Conservation (phyloP, 2,888 invertebrate species). For the Mellilla xanthometata region DNA sequence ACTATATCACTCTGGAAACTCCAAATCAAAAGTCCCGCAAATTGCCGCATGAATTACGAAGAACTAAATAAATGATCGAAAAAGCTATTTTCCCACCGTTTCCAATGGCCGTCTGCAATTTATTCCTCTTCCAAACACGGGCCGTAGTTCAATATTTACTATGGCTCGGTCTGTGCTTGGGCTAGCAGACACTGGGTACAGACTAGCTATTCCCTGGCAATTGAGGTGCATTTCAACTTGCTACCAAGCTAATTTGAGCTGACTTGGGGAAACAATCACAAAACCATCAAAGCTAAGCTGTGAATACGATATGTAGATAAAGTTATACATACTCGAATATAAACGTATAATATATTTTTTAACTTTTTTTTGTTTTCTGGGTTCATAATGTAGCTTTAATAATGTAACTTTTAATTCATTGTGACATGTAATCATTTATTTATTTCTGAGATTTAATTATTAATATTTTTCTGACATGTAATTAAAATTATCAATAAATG, state of each 20-base stretch:
- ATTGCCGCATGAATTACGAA: background rate
- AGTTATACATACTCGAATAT: no score
- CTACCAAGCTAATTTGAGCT: conserved; percentile 39
- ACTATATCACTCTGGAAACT: no score
- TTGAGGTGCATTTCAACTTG: conserved; percentile 53
- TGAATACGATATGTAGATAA: no score
- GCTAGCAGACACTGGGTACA: conserved; percentile 30
- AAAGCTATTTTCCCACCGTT: conserved; percentile 11
- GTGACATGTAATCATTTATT: no score
- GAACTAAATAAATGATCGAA: conserved; percentile 16
- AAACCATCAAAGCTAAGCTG: background rate
- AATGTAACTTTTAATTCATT: no score
- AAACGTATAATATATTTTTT: no score
- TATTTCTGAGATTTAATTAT: no score
- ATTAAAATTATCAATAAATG: no score
- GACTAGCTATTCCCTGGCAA: conserved; percentile 60
- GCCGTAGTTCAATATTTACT: conserved; percentile 77
- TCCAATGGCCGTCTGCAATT: conserved; percentile 59
- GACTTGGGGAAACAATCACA: background rate
- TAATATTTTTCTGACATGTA: no score
- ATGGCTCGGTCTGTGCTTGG: conserved; percentile 57
- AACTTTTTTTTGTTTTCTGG: no score
- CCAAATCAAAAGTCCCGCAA: no score
- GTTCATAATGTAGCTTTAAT: no score
- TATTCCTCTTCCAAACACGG: conserved; percentile 74